Conservation (phyloP, 2,113 vertebrate genomes). For the Oxygymnocypris stewartii region DNA sequence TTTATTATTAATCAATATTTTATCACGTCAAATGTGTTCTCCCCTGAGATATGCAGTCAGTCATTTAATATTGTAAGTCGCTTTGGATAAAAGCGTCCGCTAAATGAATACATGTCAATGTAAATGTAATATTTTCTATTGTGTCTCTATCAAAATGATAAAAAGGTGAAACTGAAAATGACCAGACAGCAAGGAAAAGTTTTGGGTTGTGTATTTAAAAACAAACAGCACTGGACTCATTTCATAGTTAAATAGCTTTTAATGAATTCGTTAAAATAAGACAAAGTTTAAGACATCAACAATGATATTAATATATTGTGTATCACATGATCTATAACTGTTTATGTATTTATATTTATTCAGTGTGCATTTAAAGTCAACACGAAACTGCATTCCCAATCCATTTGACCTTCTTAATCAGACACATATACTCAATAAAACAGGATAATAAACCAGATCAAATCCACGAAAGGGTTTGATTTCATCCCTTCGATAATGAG, state of each 20-base stretch:
- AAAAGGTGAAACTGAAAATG: background rate
- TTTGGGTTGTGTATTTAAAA: background rate
- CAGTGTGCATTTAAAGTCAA: constrained; percentile 8
- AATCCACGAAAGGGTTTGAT: background rate
- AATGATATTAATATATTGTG: background rate
- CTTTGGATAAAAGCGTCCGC: too few species aligned
- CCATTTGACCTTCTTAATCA: background rate
- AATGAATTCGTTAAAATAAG: constrained; percentile 16
- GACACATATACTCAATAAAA: background rate
- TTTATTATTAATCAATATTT: background rate
- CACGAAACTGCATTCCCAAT: constrained; percentile 3
- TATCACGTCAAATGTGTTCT: background rate
- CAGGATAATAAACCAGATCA: background rate
- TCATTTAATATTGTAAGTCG: too few species aligned
- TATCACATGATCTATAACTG: background rate
- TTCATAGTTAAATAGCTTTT: constrained; percentile 22
- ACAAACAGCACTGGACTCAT: background rate
- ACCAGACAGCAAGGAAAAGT: background rate
- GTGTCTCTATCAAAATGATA: background rate
- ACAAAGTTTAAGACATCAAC: constrained; percentile 2
- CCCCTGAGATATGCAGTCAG: background rate
- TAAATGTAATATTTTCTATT: too few species aligned
- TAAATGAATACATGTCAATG: too few species aligned
- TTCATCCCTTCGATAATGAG: background rate
- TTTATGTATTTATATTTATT: background rate